Base-by-base conservation (phyloP, 2,797 vertebrate species). In the Vipera latastei region DNA sequence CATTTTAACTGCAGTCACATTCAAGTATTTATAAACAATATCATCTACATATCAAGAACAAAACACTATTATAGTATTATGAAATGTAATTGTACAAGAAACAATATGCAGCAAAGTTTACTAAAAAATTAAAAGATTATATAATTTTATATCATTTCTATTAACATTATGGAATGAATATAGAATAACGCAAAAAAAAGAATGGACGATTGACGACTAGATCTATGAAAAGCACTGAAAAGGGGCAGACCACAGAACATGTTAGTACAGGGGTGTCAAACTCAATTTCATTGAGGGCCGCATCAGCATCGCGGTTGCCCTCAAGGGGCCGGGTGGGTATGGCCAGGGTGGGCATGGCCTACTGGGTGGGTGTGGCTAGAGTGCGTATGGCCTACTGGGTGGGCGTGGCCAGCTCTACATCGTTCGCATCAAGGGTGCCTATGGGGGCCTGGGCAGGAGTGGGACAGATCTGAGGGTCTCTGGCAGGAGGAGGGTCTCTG, bases 1-100 rank as follows among this genome's bases (percentile, higher is more conserved):
- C 99, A 99, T 99, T 94, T 93, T 97, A 97, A 96, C 95, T 92
- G 92, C 73, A 91, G 56, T 92, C 38, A 69, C 65, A 94, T 96
- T 93, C 93, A 93, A 95, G 78, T 48, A 83, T 48, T 48, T 83
- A 83, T 83, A 89, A 94, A 90, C 91, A 96, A 92, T 87, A 95
- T 93, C 85, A 92, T 53, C 93, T 96, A 96, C 56, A 89, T 25
- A 91, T 96, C 48, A 96, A 93, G 88, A 88, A 55, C 4, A 90
- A 22, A 93, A 61, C 86, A 93, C 0, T 57, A 5, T 1, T 9
- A 96, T 22, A 61, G 92, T 93, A 94, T 48, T 0, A 1, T 25
- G 38, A 60, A 18, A 59, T 26, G 59, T 51, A 56, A 60, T 92
- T 73, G 1, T 89, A 25, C 0, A 95, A 38, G 25, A 26, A 90